These are phyloP conservation scores for Tetranychus truncatus DNA, from an alignment of 2,888 invertebrate species.

Conservation along the genomic window DNA sequence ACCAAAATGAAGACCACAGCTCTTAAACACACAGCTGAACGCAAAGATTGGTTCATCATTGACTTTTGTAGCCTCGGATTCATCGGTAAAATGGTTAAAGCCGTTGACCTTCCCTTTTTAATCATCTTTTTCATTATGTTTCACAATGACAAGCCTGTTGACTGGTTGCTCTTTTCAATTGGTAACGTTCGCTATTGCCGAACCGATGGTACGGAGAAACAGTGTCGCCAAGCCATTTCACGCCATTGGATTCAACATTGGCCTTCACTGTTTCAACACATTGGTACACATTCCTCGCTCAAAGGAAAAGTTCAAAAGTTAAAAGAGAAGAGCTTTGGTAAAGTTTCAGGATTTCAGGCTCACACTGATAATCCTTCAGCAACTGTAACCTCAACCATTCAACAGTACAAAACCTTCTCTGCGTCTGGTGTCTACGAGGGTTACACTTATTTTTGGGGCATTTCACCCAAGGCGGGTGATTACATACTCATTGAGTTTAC, in stretches of 20 bases:
- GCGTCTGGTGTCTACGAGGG: slow-evolving; percentile 65
- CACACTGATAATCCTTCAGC: slow-evolving; percentile 45
- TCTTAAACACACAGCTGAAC: slow-evolving; percentile 50
- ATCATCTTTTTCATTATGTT: slow-evolving; percentile 87
- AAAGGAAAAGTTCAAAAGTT: slow-evolving; percentile 89
- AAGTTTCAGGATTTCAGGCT: slow-evolving; percentile 47
- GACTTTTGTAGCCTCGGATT: slow-evolving; percentile 87
- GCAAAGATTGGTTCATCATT: slow-evolving; percentile 68
- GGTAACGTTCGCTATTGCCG: slow-evolving; percentile 69
- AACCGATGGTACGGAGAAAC: slow-evolving; percentile 46
- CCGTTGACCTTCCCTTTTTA: slow-evolving; percentile 62
- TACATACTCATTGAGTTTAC: slow-evolving; percentile 57
- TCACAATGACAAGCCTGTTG: slow-evolving; percentile 84
- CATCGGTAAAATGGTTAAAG: slow-evolving; percentile 74
- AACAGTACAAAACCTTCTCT: slow-evolving; percentile 57
- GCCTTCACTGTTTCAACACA: slow-evolving; percentile 82
- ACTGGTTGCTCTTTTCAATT: slow-evolving; percentile 81
- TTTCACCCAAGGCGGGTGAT: slow-evolving; percentile 63
- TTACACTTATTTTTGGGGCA: slow-evolving; percentile 69
- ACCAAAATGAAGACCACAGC: slow-evolving; percentile 67
- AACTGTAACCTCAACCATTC: slow-evolving; percentile 49
- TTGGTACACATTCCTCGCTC: slow-evolving; percentile 80
- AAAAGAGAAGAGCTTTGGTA: slow-evolving; percentile 78
- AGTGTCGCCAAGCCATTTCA: slow-evolving; percentile 56
- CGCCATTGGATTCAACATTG: slow-evolving; percentile 66